Evolutionary conservation across 1,140 invertebrate genomes (phyloP), one percentile per base, ranked within the genome.

Genomic region (Aphis craccivora): DNA sequence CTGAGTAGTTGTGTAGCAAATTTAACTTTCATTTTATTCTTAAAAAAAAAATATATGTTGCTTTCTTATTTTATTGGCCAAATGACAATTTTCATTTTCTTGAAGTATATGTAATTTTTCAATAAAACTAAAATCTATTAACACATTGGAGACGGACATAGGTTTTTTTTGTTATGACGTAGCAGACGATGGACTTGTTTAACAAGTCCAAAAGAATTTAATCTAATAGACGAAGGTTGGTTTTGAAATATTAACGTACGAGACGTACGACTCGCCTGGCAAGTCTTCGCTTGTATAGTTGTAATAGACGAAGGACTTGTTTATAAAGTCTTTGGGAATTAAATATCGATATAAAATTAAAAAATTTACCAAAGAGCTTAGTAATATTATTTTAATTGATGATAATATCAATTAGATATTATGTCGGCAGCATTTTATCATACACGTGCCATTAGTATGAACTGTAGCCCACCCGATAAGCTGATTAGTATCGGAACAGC

Each of bases 111-210:
- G n/a, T n/a, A n/a, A n/a, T n/a, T n/a, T n/a, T n/a, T n/a, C n/a
- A n/a, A n/a, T n/a, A n/a, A n/a, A n/a, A n/a, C n/a, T n/a, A n/a
- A n/a, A n/a, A n/a, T n/a, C n/a, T n/a, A n/a, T 25, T 55, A 81
- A 83, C 35, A 83, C 30, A 83, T 84, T 84, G n/a, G n/a, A 81
- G 76, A 81, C 76, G 30, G 76, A 81, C 30, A 81, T 81, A 81
- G 76, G 76, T 53, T 81, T 81, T 81, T 35, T 35, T 81, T 81
- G n/a, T 81, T 35, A 81, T 35, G n/a, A 81, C 76, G 76, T 81
- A 35, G n/a, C 1, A 81, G n/a, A 81, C 14, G 76, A 81, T 81
- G 76, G 76, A 35, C 76, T 81, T 4, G 76, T 37, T 81, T 81
- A n/a, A 81, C 76, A 81, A 81, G 76, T 81, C 76, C n/a, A 81